A percentile compares a stretch with the other conserved stretches of the same genome.
These are phyloP conservation scores for Trissoscelio sp. DNA, from an alignment of 2,888 invertebrate genomes.

Conservation along the genomic window DNA sequence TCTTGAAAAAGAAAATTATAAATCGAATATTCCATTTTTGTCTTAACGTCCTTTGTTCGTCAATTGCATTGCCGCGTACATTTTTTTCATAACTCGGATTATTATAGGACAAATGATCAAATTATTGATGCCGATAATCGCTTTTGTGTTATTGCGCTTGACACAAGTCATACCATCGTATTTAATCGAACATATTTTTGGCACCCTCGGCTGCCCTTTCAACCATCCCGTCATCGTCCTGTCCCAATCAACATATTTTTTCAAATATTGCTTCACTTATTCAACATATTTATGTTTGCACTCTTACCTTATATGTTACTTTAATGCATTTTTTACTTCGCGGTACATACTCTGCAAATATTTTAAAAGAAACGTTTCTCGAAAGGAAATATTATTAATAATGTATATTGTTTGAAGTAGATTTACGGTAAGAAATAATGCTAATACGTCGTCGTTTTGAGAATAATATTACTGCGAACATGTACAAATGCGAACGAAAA, in stretches of 20 bases:
- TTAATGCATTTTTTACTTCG: slow-evolving; percentile 48
- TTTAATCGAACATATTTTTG: background rate
- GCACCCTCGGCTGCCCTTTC: too few species aligned
- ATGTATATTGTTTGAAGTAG: slow-evolving; percentile 30
- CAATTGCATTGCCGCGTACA: slow-evolving; percentile 11
- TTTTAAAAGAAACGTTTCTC: slow-evolving; percentile 44
- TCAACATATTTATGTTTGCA: slow-evolving; percentile 43
- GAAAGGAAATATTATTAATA: slow-evolving; percentile 46
- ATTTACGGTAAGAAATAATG: slow-evolving; percentile 40
- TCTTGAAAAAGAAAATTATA: background rate
- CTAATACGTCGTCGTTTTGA: slow-evolving; percentile 31
- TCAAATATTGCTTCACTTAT: slow-evolving; percentile 40
- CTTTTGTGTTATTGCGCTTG: slow-evolving; percentile 6
- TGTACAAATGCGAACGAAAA: slow-evolving; percentile 28
- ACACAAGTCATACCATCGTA: background rate
- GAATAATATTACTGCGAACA: slow-evolving; percentile 28
- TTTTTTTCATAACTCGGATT: slow-evolving; percentile 37
- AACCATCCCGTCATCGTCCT: too few species aligned
- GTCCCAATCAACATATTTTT: background rate
- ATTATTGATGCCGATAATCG: slow-evolving; percentile 24
- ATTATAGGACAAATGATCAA: slow-evolving; percentile 22
- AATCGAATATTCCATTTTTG: slow-evolving; percentile 26
- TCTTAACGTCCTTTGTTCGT: slow-evolving; percentile 25
- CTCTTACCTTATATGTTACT: slow-evolving; percentile 29
- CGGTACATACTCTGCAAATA: slow-evolving; percentile 35